phyloP scores from a whole-genome alignment of 2,888 invertebrate genomes.

The Mimachlamys varia region DNA sequence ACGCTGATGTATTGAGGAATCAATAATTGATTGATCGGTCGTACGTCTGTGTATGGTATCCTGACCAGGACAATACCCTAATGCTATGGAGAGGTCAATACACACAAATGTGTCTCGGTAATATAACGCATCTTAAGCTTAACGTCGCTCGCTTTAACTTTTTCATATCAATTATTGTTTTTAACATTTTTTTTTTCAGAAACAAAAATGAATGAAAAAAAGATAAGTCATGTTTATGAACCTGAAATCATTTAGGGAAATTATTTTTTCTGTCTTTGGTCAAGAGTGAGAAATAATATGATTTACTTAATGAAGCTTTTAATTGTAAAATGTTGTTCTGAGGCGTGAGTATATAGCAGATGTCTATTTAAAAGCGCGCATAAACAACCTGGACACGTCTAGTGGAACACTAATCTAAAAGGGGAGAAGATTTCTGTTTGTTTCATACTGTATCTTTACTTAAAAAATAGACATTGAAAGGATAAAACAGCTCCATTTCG shows the following conservation, averaged over 20 bases:
- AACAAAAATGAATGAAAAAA: too few relatives aligned
- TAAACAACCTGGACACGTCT: neutral
- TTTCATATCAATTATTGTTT: neutral
- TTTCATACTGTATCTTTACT: too few relatives aligned
- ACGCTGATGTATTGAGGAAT: constrained; percentile 2
- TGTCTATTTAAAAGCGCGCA: neutral
- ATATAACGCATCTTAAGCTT: neutral
- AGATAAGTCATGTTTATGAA: too few relatives aligned
- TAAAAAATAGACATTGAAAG: too few relatives aligned
- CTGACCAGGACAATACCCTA: neutral
- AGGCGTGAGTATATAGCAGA: neutral
- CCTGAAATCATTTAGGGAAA: too few relatives aligned
- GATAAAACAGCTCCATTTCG: too few relatives aligned
- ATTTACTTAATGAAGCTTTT: neutral
- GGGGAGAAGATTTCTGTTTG: too few relatives aligned
- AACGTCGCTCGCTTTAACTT: neutral
- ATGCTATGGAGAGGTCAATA: neutral
- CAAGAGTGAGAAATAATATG: neutral
- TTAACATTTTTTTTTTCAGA: neutral
- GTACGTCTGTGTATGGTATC: neutral
- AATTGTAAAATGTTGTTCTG: neutral
- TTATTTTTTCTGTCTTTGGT: neutral
- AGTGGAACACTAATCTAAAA: neutral
- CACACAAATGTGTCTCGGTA: neutral
- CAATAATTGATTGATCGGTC: neutral